phyloP scores from a whole-genome alignment of 2,113 vertebrate genomes.

The Triplophysa siluroides region DNA sequence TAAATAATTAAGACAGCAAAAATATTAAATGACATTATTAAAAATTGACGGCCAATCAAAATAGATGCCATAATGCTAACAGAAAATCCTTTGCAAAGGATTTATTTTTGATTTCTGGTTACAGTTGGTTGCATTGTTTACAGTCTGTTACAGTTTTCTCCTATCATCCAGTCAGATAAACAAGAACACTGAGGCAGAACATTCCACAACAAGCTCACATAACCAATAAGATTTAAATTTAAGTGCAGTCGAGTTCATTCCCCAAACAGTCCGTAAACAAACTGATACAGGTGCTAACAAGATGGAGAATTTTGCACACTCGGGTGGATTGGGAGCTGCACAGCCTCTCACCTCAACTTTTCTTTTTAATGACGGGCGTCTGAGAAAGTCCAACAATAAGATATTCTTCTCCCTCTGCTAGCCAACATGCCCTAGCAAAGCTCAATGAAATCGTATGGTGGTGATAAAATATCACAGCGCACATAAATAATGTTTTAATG shows the following conservation, averaged over 20 bases:
- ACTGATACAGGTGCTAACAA: constrained; percentile 61
- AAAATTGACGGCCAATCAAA: too few relatives aligned
- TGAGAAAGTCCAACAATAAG: constrained; percentile 64
- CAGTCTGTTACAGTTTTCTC: neutral
- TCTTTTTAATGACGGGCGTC: constrained; percentile 64
- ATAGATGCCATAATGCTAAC: too few relatives aligned
- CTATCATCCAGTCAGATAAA: constrained; percentile 35
- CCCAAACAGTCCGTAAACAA: constrained; percentile 54
- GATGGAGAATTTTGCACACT: constrained; percentile 16
- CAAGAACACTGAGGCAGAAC: constrained; percentile 58
- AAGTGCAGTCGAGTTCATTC: constrained; percentile 33
- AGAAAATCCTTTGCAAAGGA: too few relatives aligned
- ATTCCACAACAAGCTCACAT: constrained; percentile 32
- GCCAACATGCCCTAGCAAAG: constrained; percentile 62
- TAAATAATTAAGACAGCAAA: too few relatives aligned
- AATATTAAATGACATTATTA: too few relatives aligned
- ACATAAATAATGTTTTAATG: constrained; percentile 77
- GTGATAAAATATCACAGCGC: constrained; percentile 70
- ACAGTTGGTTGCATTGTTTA: too few relatives aligned
- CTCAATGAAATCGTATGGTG: constrained; percentile 60
- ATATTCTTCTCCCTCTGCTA: constrained; percentile 63
- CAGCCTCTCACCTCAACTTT: constrained; percentile 55
- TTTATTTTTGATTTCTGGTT: too few relatives aligned
- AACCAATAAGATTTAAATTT: constrained; percentile 45
- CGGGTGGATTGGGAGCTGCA: neutral